Conservation (phyloP, 2,888 invertebrate species). For the Nephrotoma flavescens region DNA sequence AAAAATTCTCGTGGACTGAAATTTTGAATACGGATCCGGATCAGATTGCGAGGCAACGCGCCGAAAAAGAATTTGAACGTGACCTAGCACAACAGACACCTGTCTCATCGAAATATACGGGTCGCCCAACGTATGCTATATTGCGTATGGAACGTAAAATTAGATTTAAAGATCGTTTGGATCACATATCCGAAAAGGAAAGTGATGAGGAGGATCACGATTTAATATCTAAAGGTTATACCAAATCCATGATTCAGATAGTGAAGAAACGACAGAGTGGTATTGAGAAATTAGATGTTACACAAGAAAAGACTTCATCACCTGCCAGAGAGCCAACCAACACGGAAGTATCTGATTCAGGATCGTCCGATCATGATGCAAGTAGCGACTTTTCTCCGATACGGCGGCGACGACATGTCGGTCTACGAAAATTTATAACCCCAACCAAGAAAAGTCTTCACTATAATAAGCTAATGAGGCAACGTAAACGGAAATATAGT, state of each 20-base stretch:
- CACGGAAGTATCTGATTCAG: not conserved
- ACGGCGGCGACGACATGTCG: constrained; percentile 9
- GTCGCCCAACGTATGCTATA: constrained; percentile 31
- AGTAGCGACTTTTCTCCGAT: not conserved
- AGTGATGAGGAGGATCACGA: constrained; percentile 13
- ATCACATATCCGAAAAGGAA: constrained; percentile 7
- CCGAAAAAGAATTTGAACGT: constrained; percentile 31
- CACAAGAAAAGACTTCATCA: not conserved
- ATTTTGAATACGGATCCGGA: constrained; percentile 31
- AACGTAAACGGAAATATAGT: constrained; percentile 13
- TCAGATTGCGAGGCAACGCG: constrained; percentile 31
- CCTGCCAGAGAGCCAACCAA: not conserved
- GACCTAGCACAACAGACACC: constrained; percentile 19
- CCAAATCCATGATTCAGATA: constrained; percentile 16
- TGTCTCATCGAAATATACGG: constrained; percentile 17
- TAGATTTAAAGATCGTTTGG: constrained; percentile 22
- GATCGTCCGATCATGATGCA: not conserved
- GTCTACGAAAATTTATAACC: constrained; percentile 13
- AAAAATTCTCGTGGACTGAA: constrained; percentile 31
- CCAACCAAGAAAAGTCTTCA: constrained; percentile 11
- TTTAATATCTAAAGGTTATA: constrained; percentile 15
- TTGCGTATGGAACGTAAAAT: constrained; percentile 25
- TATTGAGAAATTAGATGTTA: not conserved
- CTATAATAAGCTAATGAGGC: constrained; percentile 5
- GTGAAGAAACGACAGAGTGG: constrained; percentile 12